Conservation (phyloP, 2,113 vertebrate genomes). For the Martes martes region DNA sequence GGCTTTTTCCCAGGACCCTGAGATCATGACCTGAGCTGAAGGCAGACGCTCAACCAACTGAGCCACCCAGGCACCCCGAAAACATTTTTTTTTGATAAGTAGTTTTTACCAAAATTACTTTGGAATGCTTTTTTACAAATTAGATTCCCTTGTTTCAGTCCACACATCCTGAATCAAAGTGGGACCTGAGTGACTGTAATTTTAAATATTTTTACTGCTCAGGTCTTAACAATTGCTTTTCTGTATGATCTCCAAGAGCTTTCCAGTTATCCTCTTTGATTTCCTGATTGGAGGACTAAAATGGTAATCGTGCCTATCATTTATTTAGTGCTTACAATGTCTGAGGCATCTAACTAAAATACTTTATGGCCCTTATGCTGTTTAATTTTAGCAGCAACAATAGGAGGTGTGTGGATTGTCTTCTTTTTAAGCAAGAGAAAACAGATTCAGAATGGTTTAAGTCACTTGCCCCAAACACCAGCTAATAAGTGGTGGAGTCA, state of each 20-base stretch:
- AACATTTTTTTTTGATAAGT: neutral
- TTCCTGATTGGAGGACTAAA: neutral
- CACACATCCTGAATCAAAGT: neutral
- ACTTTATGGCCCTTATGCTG: neutral
- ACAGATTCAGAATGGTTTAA: neutral
- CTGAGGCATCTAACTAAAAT: neutral
- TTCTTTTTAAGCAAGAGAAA: neutral
- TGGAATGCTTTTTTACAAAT: neutral
- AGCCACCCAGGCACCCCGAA: too few species aligned
- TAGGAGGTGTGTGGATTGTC: neutral
- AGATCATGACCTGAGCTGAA: too few species aligned
- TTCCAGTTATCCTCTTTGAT: neutral
- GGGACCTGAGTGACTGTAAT: neutral
- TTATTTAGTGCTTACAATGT: neutral
- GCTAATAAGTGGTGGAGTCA: neutral
- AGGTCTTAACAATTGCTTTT: neutral
- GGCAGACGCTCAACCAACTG: too few species aligned
- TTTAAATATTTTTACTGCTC: neutral
- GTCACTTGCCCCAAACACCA: neutral
- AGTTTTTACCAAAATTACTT: neutral
- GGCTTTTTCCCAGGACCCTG: too few species aligned
- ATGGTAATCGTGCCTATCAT: neutral
- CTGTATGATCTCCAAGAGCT: neutral
- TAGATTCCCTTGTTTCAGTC: neutral
- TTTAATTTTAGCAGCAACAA: neutral